A percentile compares a stretch with the other conserved stretches of the same genome.
phyloP scores from a whole-genome alignment of 2,797 vertebrate genomes.

The Chloroceryle amazona region DNA sequence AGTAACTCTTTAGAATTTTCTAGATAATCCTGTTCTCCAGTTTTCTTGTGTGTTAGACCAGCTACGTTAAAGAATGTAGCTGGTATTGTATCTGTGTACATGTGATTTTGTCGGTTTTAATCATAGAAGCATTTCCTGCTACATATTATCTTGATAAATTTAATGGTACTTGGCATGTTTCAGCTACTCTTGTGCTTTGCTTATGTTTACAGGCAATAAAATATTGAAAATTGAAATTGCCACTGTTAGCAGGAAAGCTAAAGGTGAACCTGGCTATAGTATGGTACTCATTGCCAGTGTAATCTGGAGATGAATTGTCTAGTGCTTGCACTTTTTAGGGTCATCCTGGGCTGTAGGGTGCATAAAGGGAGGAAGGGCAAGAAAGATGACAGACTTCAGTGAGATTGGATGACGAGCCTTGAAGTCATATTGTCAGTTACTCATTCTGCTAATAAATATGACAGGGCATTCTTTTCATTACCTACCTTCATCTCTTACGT shows the following conservation, averaged over 20 bases:
- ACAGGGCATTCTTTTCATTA: not conserved
- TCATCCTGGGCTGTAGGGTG: not conserved
- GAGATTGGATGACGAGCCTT: not conserved
- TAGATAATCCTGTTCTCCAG: not conserved
- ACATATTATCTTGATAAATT: not conserved
- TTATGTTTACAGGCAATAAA: not conserved
- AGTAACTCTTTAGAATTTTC: not conserved
- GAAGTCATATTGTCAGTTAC: not conserved
- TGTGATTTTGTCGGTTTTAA: not conserved
- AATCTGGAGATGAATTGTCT: not conserved
- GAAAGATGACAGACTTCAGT: not conserved
- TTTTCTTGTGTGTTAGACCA: not conserved
- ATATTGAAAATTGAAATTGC: not conserved
- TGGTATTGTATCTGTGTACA: not conserved
- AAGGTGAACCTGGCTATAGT: not conserved
- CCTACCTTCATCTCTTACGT: not conserved
- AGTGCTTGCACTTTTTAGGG: not conserved
- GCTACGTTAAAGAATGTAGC: not conserved
- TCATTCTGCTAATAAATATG: not conserved
- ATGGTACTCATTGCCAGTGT: not conserved
- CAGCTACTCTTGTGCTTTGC: not conserved
- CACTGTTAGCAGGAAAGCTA: not conserved
- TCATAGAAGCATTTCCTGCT: not conserved
- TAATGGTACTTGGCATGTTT: not conserved
- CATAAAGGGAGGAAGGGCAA: not conserved